Evolutionary conservation across 2,797 vertebrate genomes (phyloP).

Genomic region (Micropoecilia bifurca): DNA sequence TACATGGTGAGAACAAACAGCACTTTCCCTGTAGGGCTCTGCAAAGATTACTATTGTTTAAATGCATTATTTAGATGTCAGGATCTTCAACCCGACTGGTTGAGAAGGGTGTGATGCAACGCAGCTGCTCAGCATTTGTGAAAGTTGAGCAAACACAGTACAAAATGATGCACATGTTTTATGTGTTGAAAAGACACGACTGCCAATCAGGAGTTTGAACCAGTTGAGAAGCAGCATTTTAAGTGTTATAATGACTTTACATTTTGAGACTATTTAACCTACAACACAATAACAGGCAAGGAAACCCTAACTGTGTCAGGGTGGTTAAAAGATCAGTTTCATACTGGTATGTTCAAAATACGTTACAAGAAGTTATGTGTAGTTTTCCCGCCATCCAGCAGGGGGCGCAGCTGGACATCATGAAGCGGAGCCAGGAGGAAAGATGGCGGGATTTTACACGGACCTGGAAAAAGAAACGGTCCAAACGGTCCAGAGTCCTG

Average conservation of each 20-base stretch:
- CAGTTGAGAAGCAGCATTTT: not conserved
- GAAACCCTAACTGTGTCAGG: not conserved
- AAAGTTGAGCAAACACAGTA: not conserved
- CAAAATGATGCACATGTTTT: not conserved
- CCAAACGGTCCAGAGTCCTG: no score
- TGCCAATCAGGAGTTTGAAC: not conserved
- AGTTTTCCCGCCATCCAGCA: no score
- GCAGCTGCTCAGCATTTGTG: not conserved
- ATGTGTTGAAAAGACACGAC: not conserved
- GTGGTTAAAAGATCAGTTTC: no score
- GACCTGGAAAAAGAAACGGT: no score
- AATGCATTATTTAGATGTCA: not conserved
- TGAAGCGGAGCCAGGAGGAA: no score
- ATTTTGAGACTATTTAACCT: not conserved
- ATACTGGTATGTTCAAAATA: no score
- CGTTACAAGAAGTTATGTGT: no score
- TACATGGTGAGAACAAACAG: not conserved
- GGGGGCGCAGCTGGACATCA: no score
- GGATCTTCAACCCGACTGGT: not conserved
- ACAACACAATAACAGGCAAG: not conserved
- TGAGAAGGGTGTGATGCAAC: not conserved
- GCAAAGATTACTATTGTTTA: not conserved
- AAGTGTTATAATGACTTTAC: not conserved
- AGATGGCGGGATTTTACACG: no score
- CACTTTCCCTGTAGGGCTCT: not conserved